These are phyloP conservation scores for Spatulosminthurus flaviceps DNA, from an alignment of 2,888 invertebrate species.

Conservation along the genomic window DNA sequence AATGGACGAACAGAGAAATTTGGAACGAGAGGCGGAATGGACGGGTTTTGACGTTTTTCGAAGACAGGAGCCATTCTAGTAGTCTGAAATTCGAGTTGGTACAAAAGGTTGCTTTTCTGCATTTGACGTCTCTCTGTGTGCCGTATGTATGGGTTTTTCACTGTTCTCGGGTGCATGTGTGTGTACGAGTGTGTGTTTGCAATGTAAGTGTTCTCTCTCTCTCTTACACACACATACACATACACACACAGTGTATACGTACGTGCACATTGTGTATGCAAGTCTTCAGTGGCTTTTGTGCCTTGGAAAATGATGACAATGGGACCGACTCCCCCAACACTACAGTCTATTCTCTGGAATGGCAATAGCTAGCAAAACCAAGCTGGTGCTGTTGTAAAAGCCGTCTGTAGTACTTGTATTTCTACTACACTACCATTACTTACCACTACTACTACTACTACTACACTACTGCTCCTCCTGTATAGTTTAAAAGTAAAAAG, in stretches of 20 bases:
- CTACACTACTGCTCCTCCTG: no score
- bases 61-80: slow-evolving; percentile 50
- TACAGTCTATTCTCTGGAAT: slow-evolving; percentile 47
- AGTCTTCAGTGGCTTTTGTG: slow-evolving; percentile 47
- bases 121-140: slow-evolving; percentile 49
- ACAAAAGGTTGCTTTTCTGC: slow-evolving; percentile 50
- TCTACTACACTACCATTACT: background rate
- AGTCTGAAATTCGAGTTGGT: slow-evolving; percentile 48
- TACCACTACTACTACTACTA: no score
- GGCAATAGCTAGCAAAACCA: slow-evolving; percentile 45
- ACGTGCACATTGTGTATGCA: slow-evolving; percentile 42
- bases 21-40: slow-evolving; percentile 49
- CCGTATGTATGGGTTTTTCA: slow-evolving; percentile 40
- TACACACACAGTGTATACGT: no score
- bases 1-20: slow-evolving; percentile 49
- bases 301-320: slow-evolving; percentile 46
- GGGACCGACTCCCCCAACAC: slow-evolving; percentile 47
- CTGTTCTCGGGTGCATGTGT: slow-evolving; percentile 35
- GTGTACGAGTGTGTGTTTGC: slow-evolving; percentile 33
- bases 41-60: slow-evolving; percentile 49
- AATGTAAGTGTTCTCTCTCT: slow-evolving; percentile 41
- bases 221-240: no score
- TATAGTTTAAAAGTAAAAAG: background rate
- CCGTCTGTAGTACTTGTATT: slow-evolving; percentile 19
- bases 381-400: slow-evolving; percentile 30